phyloP scores from a whole-genome alignment of 2,113 vertebrate genomes.

The Spea multiplicata region DNA sequence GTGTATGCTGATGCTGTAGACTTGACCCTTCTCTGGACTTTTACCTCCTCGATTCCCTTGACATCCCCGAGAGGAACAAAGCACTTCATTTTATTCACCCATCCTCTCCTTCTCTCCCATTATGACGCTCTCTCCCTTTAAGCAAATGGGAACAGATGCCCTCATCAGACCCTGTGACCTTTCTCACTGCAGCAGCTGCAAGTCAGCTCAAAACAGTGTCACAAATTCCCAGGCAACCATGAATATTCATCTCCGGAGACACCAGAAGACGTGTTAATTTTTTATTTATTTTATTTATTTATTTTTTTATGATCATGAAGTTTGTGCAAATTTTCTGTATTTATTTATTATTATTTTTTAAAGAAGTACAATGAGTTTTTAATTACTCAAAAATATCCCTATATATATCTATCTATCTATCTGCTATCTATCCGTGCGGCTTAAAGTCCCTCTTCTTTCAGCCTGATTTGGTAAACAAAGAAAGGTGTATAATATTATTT shows the following conservation, averaged over 20 bases:
- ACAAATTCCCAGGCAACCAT: constrained; percentile 31
- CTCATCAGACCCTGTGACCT: constrained; percentile 17
- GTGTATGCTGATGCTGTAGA: constrained; percentile 13
- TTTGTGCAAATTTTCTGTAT: neutral
- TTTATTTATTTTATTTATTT: neutral
- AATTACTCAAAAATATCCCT: no score
- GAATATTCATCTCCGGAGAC: constrained; percentile 38
- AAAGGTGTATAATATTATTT: no score
- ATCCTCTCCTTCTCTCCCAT: constrained; percentile 7
- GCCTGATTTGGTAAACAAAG: no score
- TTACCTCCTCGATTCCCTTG: constrained; percentile 12
- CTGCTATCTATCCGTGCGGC: no score
- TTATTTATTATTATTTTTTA: neutral
- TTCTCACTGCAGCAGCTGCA: constrained; percentile 18
- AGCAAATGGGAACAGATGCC: constrained; percentile 21
- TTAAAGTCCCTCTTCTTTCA: no score
- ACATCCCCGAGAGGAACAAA: constrained; percentile 28
- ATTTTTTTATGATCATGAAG: neutral
- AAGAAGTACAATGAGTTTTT: neutral
- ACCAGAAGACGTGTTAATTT: neutral
- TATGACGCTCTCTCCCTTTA: constrained; percentile 24
- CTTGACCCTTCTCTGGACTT: constrained; percentile 27
- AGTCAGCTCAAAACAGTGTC: constrained; percentile 1
- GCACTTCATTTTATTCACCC: neutral
- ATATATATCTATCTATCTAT: no score